Conservation (phyloP, 2,888 invertebrate genomes). For the Eumerus sabulonum region DNA sequence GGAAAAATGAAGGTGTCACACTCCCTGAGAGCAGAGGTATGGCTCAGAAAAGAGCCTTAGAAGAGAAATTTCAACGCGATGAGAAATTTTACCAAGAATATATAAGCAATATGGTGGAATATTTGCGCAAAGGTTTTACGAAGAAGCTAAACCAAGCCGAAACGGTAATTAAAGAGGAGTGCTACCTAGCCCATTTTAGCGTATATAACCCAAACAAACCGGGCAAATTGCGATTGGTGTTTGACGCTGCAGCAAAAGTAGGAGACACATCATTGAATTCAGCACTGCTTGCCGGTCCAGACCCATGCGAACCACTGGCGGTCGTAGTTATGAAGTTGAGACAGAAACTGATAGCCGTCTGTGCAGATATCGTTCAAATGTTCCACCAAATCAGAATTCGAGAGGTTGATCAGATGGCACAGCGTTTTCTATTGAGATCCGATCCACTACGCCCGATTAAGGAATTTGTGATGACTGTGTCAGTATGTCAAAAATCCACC, state of each 20-base stretch:
- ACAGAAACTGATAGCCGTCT: constrained; percentile 69
- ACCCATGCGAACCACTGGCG: constrained; percentile 69
- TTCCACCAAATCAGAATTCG: neutral
- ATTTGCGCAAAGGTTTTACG: constrained; percentile 63
- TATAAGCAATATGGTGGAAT: constrained; percentile 49
- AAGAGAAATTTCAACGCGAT: constrained; percentile 54
- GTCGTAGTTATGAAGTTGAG: constrained; percentile 72
- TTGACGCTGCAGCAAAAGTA: constrained; percentile 71
- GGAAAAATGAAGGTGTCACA: too few species aligned
- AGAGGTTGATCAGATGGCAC: too few species aligned
- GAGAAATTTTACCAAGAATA: constrained; percentile 51
- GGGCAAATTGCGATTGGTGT: too few species aligned
- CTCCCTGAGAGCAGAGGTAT: constrained; percentile 42
- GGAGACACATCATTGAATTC: too few species aligned
- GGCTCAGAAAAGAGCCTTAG: constrained; percentile 63
- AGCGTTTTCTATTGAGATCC: too few species aligned
- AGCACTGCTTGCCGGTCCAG: constrained; percentile 70
- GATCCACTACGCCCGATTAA: too few species aligned
- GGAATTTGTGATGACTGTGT: constrained; percentile 50
- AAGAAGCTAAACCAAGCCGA: constrained; percentile 55
- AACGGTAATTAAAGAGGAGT: constrained; percentile 25
- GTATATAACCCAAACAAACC: too few species aligned
- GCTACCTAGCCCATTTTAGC: constrained; percentile 71
- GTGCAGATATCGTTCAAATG: too few species aligned
- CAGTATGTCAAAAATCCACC: constrained; percentile 33